Percentiles rank a stretch among this genome's conserved stretches.
phyloP scores from a whole-genome alignment of 1,140 invertebrate species.

The Tribolium castaneum region DNA sequence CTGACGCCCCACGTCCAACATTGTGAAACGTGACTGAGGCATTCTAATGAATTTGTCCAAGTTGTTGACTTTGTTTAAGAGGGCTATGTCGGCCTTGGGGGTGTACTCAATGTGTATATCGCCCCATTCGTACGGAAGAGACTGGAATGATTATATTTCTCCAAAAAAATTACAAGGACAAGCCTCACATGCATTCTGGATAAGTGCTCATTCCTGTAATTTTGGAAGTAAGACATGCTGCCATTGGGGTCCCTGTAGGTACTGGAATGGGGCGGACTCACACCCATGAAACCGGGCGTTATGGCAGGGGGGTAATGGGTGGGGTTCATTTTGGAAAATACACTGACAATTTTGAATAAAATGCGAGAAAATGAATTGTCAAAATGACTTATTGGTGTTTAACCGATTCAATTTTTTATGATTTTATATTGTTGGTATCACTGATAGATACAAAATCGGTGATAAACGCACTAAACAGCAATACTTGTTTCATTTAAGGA shows the following conservation, averaged over 20 bases:
- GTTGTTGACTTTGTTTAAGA: constrained; percentile 60
- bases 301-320: constrained; percentile 58
- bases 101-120: constrained; percentile 63
- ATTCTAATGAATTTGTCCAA: constrained; percentile 45
- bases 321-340: constrained; percentile 49
- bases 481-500: too few species aligned
- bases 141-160: constrained; percentile 46
- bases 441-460: too few species aligned
- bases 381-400: not conserved
- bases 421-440: too few species aligned
- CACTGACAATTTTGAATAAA: constrained; percentile 40
- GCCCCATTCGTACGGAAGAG: constrained; percentile 62
- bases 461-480: too few species aligned
- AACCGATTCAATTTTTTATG: too few species aligned
- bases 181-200: constrained; percentile 59
- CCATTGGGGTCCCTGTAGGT: constrained; percentile 43
- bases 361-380: not conserved
- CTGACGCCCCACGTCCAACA: constrained; percentile 64
- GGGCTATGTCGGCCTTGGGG: constrained; percentile 63
- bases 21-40: constrained; percentile 62
- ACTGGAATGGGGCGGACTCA: constrained; percentile 54
- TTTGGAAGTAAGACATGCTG: constrained; percentile 58
- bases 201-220: constrained; percentile 60
- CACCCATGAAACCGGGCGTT: constrained; percentile 56
- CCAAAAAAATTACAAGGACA: not conserved